phyloP scores from a whole-genome alignment of 2,888 invertebrate genomes.

The Parasteatoda lunata region DNA sequence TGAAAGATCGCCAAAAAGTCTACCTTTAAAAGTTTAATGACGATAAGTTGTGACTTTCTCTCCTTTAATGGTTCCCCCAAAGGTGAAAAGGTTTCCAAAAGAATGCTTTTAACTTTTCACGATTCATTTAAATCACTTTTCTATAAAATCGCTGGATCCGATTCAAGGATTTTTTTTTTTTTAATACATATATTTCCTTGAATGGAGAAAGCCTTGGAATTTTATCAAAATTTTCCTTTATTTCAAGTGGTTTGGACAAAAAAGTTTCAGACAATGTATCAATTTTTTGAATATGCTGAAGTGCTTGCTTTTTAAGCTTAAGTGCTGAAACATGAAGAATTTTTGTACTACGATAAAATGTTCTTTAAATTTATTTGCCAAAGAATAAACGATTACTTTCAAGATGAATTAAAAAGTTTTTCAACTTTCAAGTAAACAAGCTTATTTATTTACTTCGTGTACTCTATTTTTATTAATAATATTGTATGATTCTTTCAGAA shows the following conservation, averaged over 20 bases:
- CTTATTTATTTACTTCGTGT: too few species aligned
- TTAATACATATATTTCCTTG: conserved; percentile 9
- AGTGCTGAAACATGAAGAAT: background rate
- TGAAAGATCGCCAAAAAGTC: conserved; percentile 40
- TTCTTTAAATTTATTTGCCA: too few species aligned
- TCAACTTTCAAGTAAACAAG: too few species aligned
- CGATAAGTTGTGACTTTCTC: conserved; percentile 54
- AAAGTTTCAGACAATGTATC: background rate
- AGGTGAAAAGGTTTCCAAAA: conserved; percentile 29
- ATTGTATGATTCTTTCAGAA: too few species aligned
- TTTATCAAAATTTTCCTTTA: conserved; percentile 1
- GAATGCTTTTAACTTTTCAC: conserved; percentile 65
- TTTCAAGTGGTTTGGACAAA: background rate
- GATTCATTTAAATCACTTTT: conserved; percentile 64
- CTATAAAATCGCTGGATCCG: conserved; percentile 35
- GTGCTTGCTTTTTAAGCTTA: background rate
- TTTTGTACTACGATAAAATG: background rate
- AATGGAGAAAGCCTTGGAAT: conserved; percentile 4
- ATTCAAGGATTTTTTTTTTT: conserved; percentile 11
- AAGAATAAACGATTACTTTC: too few species aligned
- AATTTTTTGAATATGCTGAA: background rate
- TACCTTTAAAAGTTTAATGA: conserved; percentile 59
- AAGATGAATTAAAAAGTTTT: too few species aligned
- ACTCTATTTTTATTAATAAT: too few species aligned
- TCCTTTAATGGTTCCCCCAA: conserved; percentile 41